Conservation (phyloP, 2,888 invertebrate genomes). For the Cantharis flavilabris region DNA sequence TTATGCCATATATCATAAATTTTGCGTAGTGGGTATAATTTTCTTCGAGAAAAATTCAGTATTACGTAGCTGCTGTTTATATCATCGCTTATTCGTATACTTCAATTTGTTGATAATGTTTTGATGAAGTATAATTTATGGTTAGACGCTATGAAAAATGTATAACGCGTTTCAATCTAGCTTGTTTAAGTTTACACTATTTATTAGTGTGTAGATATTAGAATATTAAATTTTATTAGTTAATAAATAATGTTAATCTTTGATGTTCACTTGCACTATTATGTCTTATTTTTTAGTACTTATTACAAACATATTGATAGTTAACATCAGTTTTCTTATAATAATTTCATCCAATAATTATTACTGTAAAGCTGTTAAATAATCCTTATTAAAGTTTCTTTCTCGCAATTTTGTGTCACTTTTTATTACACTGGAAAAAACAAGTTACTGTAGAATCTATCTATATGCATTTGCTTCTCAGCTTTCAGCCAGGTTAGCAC, state of each 20-base stretch:
- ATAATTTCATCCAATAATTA: no score
- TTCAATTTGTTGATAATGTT: background rate
- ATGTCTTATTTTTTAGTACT: background rate
- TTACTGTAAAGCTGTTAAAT: no score
- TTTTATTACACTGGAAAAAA: no score
- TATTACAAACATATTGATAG: background rate
- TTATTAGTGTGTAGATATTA: background rate
- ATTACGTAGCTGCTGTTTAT: background rate
- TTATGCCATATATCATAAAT: background rate
- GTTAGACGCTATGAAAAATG: background rate
- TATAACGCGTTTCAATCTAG: background rate
- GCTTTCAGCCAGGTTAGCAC: no score
- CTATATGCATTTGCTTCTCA: no score
- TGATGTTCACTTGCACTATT: background rate
- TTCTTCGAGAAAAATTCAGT: background rate
- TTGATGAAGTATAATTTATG: background rate
- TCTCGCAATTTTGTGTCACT: no score
- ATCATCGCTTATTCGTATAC: background rate
- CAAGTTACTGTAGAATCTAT: no score
- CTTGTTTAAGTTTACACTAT: background rate
- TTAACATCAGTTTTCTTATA: no score
- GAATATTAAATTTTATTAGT: background rate
- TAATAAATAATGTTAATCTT: background rate
- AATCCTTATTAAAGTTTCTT: no score
- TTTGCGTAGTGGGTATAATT: background rate